Conservation (phyloP, 2,888 invertebrate genomes). For the Drosophila lacicola region DNA sequence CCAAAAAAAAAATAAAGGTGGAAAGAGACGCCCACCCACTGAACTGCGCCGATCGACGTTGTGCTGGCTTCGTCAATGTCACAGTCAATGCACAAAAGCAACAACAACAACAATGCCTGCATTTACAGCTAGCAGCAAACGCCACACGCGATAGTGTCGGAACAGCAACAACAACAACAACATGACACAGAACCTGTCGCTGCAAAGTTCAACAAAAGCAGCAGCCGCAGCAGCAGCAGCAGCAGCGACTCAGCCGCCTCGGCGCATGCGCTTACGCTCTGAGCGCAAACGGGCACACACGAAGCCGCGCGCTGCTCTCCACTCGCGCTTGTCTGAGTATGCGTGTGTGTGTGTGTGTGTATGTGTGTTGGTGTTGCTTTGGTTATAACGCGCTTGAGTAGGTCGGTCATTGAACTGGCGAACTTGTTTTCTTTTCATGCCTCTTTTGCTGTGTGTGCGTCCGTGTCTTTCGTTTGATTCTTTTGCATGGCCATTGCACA, state of each 20-base stretch:
- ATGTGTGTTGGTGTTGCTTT: conserved; percentile 55
- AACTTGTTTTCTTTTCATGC: conserved; percentile 82
- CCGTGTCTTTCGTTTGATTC: conserved; percentile 50
- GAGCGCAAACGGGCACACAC: conserved; percentile 52
- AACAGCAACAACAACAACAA: conserved; percentile 46
- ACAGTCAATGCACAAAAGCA: conserved; percentile 78
- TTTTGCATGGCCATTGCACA: conserved; percentile 64
- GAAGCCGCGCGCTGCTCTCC: conserved; percentile 25
- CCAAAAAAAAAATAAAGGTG: neutral
- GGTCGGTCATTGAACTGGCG: conserved; percentile 86
- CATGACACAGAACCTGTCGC: conserved; percentile 76
- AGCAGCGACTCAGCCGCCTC: conserved; percentile 22
- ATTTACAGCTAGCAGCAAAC: conserved; percentile 71
- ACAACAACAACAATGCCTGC: conserved; percentile 40
- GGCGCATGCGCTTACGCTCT: conserved; percentile 72
- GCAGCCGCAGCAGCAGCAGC: conserved; percentile 20
- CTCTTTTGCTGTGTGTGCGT: conserved; percentile 46
- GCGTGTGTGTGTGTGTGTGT: conserved; percentile 23
- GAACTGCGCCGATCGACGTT: conserved; percentile 27
- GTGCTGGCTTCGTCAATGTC: conserved; percentile 69
- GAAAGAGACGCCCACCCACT: conserved; percentile 31
- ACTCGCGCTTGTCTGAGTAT: conserved; percentile 17
- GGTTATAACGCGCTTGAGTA: conserved; percentile 85
- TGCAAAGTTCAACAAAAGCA: conserved; percentile 70
- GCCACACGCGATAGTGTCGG: conserved; percentile 70